These are phyloP conservation scores for Acinonyx jubatus DNA, from an alignment of 2,113 vertebrate genomes.

Conservation along the genomic window DNA sequence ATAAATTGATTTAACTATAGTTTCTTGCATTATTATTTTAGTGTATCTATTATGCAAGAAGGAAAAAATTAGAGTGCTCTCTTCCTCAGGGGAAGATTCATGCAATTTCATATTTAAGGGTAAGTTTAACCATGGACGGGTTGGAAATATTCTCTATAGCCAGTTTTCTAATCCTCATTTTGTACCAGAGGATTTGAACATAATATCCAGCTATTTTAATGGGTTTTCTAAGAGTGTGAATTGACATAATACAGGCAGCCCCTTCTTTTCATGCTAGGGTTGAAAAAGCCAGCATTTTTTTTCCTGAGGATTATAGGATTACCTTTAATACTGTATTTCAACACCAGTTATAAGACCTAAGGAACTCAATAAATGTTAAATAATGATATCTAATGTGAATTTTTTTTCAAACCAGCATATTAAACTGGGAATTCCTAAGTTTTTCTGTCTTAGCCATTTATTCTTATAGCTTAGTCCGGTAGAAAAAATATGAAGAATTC, in stretches of 20 bases:
- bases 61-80: not conserved
- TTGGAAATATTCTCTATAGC: conserved; percentile 29
- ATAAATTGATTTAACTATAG: not conserved
- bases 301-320: conserved; percentile 71
- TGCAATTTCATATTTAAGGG: not conserved
- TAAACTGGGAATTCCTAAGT: conserved; percentile 15
- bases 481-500: not conserved
- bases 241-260: conserved; percentile 20
- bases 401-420: not conserved
- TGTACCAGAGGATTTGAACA: conserved; percentile 53
- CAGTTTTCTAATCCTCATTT: conserved; percentile 52
- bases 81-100: not conserved
- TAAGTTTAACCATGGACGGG: not conserved
- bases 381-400: conserved; percentile 53
- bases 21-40: conserved; percentile 45
- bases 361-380: conserved; percentile 59
- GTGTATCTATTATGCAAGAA: not conserved
- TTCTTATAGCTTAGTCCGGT: not conserved
- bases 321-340: conserved; percentile 59
- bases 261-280: conserved; percentile 49
- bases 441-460: not conserved
- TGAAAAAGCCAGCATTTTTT: conserved; percentile 60
- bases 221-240: conserved; percentile 56
- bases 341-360: conserved; percentile 47
- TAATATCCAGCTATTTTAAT: conserved; percentile 61